Base-by-base conservation (phyloP, 2,797 vertebrate species). In the Rhinatrema bivittatum region DNA sequence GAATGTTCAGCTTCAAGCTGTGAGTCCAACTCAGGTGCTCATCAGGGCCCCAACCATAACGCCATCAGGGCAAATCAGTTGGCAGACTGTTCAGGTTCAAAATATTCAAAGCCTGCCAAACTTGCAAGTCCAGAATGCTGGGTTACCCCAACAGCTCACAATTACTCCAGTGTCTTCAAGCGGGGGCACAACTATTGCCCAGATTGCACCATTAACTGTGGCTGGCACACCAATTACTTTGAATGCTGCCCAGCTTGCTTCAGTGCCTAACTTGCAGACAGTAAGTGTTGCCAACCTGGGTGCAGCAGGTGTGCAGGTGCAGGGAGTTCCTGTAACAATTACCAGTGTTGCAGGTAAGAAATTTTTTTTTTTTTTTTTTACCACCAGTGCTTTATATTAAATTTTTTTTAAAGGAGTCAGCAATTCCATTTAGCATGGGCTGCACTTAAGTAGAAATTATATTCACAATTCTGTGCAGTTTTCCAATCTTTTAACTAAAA, bases 21-120 rank as follows among this genome's bases (percentile, higher is more conserved):
- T 99, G 60, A 99, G 91, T 77, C 90, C 87, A 26, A 87, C 94
- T 53, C 93, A 97, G 81, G 90, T 99, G 63, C 90, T 99, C 50
- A 97, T 99, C 58, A 89, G 95, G 52, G 89, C 95, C 58, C 96
- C 96, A 4, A 97, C 93, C 39, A 74, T 99, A 67, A 94, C 91
- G 15, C 89, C 96, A 10, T 92, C 90, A 19, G 96, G 96, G 29
- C 95, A 98, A 71, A 91, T 99, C 70, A 96, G 91, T 67, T 99
- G 96, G 96, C 96, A 99, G 59, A 97, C 94, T 14, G 84, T 98
- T 42, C 96, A 99, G 76, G 82, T 99, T 61, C 93, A 89, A 60
- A 88, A 87, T 63, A 76, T 94, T 3, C 87, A 94, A 24, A 91
- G 90, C 18, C 84, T 97, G 57, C 89, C 91, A 36, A 85, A 85